Conservation (phyloP, 2,113 vertebrate species). For the Gopherus evgoodei region DNA sequence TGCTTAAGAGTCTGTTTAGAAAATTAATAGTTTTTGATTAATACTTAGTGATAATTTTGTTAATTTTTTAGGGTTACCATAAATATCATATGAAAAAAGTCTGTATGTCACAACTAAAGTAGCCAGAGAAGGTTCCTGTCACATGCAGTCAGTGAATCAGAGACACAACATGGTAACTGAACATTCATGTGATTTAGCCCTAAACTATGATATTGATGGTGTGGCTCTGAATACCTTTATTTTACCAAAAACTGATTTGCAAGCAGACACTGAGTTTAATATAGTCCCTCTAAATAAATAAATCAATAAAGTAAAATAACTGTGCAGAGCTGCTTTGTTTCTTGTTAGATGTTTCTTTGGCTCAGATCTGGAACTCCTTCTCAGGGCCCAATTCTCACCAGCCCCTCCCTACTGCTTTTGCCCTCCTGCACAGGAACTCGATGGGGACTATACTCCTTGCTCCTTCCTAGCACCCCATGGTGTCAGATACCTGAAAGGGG, state of each 20-base stretch:
- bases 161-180: neutral
- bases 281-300: neutral
- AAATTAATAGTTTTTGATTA: neutral
- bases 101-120: neutral
- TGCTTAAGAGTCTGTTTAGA: neutral
- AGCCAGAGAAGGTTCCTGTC: neutral
- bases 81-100: neutral
- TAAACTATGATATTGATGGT: neutral
- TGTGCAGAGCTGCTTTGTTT: neutral
- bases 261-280: neutral
- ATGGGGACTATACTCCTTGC: neutral
- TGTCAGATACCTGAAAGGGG: neutral
- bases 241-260: neutral
- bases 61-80: neutral
- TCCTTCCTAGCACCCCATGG: neutral
- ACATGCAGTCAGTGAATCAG: neutral
- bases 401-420: neutral
- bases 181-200: neutral
- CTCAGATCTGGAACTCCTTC: neutral
- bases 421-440: neutral
- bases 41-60: neutral
- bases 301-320: neutral
- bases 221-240: neutral
- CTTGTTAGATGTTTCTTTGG: neutral
- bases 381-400: neutral